phyloP scores from a whole-genome alignment of 2,797 vertebrate species.

The Chromis chromis region DNA sequence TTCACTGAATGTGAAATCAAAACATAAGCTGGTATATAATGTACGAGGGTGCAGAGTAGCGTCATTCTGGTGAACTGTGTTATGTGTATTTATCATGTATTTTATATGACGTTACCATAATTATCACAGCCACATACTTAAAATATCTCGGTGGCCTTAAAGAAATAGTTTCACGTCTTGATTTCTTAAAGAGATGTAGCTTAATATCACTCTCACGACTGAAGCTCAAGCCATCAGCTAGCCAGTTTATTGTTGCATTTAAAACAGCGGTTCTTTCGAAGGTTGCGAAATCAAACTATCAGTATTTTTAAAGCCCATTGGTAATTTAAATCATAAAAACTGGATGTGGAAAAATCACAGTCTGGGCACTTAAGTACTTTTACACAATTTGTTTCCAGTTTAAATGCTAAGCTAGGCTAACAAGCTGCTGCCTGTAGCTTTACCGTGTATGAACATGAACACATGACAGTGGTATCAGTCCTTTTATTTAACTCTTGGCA shows the following conservation, averaged over 20 bases:
- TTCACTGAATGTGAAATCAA: constrained; percentile 1
- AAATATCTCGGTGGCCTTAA: not conserved
- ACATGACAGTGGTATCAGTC: too few relatives aligned
- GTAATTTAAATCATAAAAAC: too few relatives aligned
- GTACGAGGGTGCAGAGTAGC: too few relatives aligned
- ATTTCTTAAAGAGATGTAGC: not conserved
- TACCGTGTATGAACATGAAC: not conserved
- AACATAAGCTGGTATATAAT: too few relatives aligned
- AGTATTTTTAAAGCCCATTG: too few relatives aligned
- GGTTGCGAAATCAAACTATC: too few relatives aligned
- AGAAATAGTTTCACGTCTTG: not conserved
- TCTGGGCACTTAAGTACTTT: not conserved
- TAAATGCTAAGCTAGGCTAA: not conserved
- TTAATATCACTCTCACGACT: not conserved
- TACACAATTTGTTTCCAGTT: not conserved
- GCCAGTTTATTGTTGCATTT: not conserved
- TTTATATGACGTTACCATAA: not conserved
- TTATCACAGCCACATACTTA: not conserved
- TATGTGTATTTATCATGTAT: not conserved
- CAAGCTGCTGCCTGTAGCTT: not conserved
- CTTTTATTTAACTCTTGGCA: too few relatives aligned
- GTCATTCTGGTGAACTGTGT: not conserved
- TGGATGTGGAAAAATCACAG: too few relatives aligned
- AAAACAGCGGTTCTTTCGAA: too few relatives aligned
- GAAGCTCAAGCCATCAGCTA: not conserved